Conservation (phyloP, 2,888 invertebrate genomes). For the Synanthedon myopaeformis region DNA sequence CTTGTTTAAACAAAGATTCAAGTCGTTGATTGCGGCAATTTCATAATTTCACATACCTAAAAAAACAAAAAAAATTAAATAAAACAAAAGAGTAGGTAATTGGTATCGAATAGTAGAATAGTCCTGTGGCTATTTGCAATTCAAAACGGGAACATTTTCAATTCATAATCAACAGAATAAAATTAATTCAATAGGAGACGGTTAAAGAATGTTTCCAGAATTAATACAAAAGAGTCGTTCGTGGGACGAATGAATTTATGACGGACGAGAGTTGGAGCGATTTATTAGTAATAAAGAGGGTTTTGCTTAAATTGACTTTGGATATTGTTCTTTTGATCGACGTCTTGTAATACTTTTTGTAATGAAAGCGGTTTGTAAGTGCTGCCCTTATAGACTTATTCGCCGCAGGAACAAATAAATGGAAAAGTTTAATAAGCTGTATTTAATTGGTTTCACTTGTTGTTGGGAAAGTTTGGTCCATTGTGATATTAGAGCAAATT, state of each 20-base stretch:
- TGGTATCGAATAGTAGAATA: slow-evolving; percentile 14
- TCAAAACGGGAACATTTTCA: slow-evolving; percentile 46
- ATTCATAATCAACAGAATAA: slow-evolving; percentile 61
- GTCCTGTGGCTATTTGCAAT: slow-evolving; percentile 38
- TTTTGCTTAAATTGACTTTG: not conserved
- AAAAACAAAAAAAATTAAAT: not conserved
- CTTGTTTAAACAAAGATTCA: no score
- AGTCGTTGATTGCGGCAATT: no score
- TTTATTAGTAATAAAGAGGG: slow-evolving; percentile 5
- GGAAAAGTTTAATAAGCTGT: no score
- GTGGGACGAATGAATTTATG: slow-evolving; percentile 31
- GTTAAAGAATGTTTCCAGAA: slow-evolving; percentile 37
- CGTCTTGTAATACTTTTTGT: not conserved
- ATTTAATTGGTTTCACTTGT: no score
- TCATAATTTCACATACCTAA: no score
- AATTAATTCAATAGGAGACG: slow-evolving; percentile 50
- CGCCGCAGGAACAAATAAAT: no score
- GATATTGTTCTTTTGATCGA: not conserved
- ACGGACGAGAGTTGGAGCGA: slow-evolving; percentile 16
- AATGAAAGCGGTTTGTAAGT: not conserved
- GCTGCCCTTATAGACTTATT: no score
- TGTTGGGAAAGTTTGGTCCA: no score
- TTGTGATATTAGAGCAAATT: no score
- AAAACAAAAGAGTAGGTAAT: slow-evolving; percentile 17
- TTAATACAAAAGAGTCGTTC: slow-evolving; percentile 28